A percentile compares a stretch with the other conserved stretches of the same genome.
phyloP scores from a whole-genome alignment of 2,888 invertebrate species.

The Troilus luridus region DNA sequence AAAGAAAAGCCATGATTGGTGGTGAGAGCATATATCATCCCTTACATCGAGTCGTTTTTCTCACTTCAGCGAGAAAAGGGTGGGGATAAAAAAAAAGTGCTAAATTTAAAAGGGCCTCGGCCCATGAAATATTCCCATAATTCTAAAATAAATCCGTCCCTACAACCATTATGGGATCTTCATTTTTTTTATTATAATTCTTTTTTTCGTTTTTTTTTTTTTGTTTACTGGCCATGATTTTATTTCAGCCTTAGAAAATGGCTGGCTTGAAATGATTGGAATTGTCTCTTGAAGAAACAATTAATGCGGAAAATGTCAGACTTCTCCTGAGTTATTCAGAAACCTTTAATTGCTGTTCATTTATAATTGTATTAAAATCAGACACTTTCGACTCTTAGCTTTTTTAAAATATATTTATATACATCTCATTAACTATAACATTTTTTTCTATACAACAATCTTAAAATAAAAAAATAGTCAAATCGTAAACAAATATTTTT shows the following conservation, averaged over 20 bases:
- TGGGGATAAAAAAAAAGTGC: slow-evolving; percentile 7
- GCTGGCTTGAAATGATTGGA: neutral
- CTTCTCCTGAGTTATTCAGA: neutral
- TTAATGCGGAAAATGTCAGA: neutral
- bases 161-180: neutral
- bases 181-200: neutral
- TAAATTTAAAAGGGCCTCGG: neutral
- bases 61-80: slow-evolving; percentile 8
- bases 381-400: no score
- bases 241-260: neutral
- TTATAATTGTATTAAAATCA: neutral
- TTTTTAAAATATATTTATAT: no score
- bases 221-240: neutral
- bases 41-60: slow-evolving; percentile 22
- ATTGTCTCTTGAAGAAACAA: neutral
- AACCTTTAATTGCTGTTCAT: neutral
- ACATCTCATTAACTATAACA: no score
- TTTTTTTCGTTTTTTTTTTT: neutral
- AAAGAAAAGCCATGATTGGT: slow-evolving; percentile 32
- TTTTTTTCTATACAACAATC: no score
- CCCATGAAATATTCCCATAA: slow-evolving; percentile 22
- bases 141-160: slow-evolving; percentile 10
- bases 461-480: no score
- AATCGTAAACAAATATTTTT: no score
- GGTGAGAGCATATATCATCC: slow-evolving; percentile 29